Percentiles rank a stretch among this genome's conserved stretches.
Conservation (phyloP, 2,888 invertebrate genomes). For the Lycaena phlaeas region DNA sequence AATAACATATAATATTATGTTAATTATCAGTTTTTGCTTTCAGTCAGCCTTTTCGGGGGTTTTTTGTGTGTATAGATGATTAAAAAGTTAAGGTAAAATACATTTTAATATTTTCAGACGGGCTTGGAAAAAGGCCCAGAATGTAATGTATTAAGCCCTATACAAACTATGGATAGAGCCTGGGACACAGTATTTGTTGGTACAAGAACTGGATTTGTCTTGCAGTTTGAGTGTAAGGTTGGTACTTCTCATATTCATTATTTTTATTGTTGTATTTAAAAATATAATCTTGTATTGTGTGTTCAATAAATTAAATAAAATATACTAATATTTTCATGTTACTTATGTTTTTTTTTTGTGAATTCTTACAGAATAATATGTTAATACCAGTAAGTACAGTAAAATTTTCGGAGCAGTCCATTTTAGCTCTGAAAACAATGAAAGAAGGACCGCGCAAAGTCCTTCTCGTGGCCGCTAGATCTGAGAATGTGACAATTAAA, state of each 20-base stretch:
- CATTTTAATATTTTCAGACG: slow-evolving; percentile 46
- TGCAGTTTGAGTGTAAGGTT: slow-evolving; percentile 80
- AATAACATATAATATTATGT: no score
- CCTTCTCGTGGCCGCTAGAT: slow-evolving; percentile 79
- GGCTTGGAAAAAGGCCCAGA: slow-evolving; percentile 66
- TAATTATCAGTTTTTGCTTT: no score
- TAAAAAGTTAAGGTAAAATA: no score
- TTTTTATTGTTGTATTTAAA: slow-evolving; percentile 5
- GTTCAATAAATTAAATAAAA: no score
- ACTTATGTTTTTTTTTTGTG: background rate
- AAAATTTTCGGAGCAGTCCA: slow-evolving; percentile 76
- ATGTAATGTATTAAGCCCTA: slow-evolving; percentile 72
- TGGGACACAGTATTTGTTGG: slow-evolving; percentile 84
- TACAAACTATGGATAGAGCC: slow-evolving; percentile 82
- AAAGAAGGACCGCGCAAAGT: slow-evolving; percentile 82
- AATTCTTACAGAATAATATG: slow-evolving; percentile 67
- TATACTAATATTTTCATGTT: no score
- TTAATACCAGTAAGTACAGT: slow-evolving; percentile 65
- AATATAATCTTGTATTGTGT: no score
- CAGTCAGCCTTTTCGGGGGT: no score
- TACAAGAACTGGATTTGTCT: slow-evolving; percentile 79
- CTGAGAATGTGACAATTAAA: slow-evolving; percentile 78
- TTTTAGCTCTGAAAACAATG: slow-evolving; percentile 79
- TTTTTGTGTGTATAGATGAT: no score
- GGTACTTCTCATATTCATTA: slow-evolving; percentile 11